phyloP scores from a whole-genome alignment of 1,140 invertebrate genomes.

The Tetraneura akinire region DNA sequence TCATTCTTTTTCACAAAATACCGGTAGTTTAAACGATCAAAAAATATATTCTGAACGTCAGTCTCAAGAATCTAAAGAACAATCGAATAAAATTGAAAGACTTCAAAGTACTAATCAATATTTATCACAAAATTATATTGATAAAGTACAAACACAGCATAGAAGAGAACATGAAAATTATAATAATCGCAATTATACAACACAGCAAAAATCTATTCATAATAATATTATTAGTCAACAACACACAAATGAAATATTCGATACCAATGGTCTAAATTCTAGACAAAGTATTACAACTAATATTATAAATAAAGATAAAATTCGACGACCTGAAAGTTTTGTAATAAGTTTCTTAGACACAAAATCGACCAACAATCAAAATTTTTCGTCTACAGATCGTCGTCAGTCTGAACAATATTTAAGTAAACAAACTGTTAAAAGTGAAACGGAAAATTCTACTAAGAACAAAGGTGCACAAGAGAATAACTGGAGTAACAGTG shows the following conservation, averaged over 20 bases:
- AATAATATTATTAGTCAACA: neutral
- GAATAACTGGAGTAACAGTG: neutral
- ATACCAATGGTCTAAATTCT: neutral
- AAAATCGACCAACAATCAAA: neutral
- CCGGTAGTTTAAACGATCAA: neutral
- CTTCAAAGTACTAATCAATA: neutral
- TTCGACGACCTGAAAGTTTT: conserved; percentile 29
- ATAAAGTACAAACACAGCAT: neutral
- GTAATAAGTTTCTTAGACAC: neutral
- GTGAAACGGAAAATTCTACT: neutral
- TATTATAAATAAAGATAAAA: neutral
- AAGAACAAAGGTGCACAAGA: neutral
- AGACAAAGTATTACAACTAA: neutral
- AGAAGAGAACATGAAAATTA: neutral
- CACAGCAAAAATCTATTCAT: neutral
- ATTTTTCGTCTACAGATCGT: neutral
- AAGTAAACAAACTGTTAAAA: neutral
- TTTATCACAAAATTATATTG: neutral
- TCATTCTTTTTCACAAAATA: neutral
- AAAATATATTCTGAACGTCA: neutral
- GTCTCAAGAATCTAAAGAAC: neutral
- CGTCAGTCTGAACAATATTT: neutral
- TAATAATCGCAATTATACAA: neutral
- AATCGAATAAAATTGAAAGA: neutral
- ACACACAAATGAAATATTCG: neutral